phyloP scores from a whole-genome alignment of 2,113 vertebrate species.

The Chamaea fasciata region DNA sequence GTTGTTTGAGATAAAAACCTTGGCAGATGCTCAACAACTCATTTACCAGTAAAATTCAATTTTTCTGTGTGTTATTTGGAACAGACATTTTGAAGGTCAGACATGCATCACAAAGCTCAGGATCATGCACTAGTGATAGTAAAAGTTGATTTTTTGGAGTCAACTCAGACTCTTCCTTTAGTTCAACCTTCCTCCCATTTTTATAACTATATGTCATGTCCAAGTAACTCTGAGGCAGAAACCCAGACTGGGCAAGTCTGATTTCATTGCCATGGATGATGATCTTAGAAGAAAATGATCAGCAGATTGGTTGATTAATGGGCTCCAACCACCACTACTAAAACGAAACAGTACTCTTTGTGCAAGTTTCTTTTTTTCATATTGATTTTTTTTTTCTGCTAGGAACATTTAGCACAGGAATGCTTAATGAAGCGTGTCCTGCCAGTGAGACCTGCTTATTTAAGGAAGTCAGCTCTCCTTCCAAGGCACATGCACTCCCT shows the following conservation, averaged over 20 bases:
- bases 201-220: neutral
- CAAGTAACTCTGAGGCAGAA: neutral
- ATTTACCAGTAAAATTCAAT: neutral
- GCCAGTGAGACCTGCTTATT: neutral
- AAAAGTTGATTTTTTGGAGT: neutral
- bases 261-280: neutral
- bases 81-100: neutral
- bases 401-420: neutral
- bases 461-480: neutral
- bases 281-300: neutral
- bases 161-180: neutral
- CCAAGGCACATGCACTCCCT: neutral
- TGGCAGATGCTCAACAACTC: neutral
- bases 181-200: neutral
- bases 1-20: neutral
- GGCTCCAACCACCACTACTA: neutral
- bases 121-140: neutral
- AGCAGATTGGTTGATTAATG: neutral
- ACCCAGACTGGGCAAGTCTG: neutral
- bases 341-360: neutral
- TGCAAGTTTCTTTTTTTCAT: neutral
- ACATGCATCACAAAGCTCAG: neutral
- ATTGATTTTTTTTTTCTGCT: neutral
- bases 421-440: neutral
- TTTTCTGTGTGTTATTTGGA: neutral